These are phyloP conservation scores for Cydia amplana DNA, from an alignment of 1,140 invertebrate species.

Conservation along the genomic window DNA sequence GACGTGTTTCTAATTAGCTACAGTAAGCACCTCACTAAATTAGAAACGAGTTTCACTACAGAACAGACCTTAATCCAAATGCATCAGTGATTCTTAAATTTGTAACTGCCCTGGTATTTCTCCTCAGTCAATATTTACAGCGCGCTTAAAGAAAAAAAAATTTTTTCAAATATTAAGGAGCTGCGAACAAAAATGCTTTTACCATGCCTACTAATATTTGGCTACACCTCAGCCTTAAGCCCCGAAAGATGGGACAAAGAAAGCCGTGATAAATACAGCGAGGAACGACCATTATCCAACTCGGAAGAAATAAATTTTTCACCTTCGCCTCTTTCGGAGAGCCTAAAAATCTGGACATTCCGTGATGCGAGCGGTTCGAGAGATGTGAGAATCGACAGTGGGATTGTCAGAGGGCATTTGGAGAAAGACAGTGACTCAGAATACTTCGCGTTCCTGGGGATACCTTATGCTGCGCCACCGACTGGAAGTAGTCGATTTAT, in stretches of 20 bases:
- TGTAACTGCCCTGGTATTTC: too few relatives aligned
- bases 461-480: slow-evolving; percentile 40
- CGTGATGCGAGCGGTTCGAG: neutral
- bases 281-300: neutral
- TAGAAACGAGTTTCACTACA: neutral
- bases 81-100: too few relatives aligned
- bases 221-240: neutral
- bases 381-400: slow-evolving; percentile 30
- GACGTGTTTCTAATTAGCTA: neutral
- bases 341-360: neutral
- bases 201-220: neutral
- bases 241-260: neutral
- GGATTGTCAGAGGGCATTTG: slow-evolving; percentile 32
- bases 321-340: neutral
- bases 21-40: neutral
- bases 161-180: too few relatives aligned
- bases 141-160: too few relatives aligned
- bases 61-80: too few relatives aligned
- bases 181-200: too few relatives aligned
- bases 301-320: neutral
- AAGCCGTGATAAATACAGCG: too few relatives aligned
- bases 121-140: too few relatives aligned
- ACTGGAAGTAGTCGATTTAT: slow-evolving; percentile 35
- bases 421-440: slow-evolving; percentile 26
- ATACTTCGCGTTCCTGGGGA: slow-evolving; percentile 39